Evolutionary conservation across 2,888 invertebrate species (phyloP).

Genomic region (Peribatodes rhomboidaria): DNA sequence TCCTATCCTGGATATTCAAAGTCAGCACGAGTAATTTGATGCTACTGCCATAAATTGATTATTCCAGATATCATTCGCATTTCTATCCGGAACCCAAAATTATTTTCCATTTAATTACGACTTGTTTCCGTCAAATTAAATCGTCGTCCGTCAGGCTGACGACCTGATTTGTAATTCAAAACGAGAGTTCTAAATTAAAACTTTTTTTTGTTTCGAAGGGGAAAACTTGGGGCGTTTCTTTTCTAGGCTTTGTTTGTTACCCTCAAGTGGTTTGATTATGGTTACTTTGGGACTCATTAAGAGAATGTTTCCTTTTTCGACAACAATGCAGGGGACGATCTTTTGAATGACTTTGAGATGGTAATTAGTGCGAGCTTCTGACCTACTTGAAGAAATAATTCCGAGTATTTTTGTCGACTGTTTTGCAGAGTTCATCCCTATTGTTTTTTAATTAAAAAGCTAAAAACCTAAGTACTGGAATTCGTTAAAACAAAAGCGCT

Average conservation of each 20-base stretch:
- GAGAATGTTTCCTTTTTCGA: conserved; percentile 34
- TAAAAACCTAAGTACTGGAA: background rate
- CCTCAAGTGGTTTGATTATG: conserved; percentile 34
- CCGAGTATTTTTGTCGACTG: background rate
- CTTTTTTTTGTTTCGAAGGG: conserved; percentile 49
- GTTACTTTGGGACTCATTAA: conserved; percentile 39
- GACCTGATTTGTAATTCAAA: conserved; percentile 75
- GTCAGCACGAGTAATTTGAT: background rate
- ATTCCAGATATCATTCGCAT: conserved; percentile 21
- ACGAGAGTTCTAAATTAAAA: conserved; percentile 60
- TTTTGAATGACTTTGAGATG: conserved; percentile 16
- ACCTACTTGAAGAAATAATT: conserved; percentile 7
- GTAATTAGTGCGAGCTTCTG: conserved; percentile 31
- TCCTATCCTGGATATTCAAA: too few relatives aligned
- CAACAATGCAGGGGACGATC: conserved; percentile 17
- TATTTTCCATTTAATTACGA: conserved; percentile 74
- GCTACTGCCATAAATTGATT: conserved; percentile 13
- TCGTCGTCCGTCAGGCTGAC: conserved; percentile 61
- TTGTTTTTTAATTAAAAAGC: background rate
- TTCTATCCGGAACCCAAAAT: conserved; percentile 50
- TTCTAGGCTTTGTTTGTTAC: conserved; percentile 46
- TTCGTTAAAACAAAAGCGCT: background rate
- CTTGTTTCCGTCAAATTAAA: conserved; percentile 73
- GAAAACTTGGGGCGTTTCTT: conserved; percentile 34
- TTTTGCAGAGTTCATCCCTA: background rate